Evolutionary conservation across 1,140 invertebrate species (phyloP).

Genomic region (Andrena cerasifolii): DNA sequence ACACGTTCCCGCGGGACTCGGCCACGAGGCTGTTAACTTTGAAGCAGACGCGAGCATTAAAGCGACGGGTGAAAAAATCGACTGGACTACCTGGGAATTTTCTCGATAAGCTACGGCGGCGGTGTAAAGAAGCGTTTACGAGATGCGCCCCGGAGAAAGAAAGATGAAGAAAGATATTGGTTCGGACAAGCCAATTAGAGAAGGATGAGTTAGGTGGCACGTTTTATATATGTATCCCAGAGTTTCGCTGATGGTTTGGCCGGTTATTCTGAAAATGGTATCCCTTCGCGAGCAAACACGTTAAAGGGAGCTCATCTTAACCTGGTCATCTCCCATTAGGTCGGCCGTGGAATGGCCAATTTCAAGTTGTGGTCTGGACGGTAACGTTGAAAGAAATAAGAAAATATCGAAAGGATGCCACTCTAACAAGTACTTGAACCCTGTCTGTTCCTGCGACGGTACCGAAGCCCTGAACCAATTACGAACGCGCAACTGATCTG

Average conservation of each 20-base stretch:
- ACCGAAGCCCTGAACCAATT: slow-evolving; percentile 36
- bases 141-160: slow-evolving; percentile 13
- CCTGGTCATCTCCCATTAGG: not conserved
- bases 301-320: not conserved
- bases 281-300: not conserved
- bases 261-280: slow-evolving; percentile 44
- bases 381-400: slow-evolving; percentile 45
- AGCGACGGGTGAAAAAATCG: not conserved
- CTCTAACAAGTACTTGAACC: slow-evolving; percentile 55
- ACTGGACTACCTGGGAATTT: slow-evolving; percentile 24
- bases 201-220: slow-evolving; percentile 52
- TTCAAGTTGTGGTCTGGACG: slow-evolving; percentile 21
- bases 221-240: slow-evolving; percentile 33
- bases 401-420: slow-evolving; percentile 53
- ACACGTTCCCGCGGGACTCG: not conserved
- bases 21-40: slow-evolving; percentile 3
- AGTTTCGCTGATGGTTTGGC: slow-evolving; percentile 3
- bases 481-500: slow-evolving; percentile 37
- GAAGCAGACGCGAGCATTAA: not conserved
- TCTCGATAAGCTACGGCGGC: slow-evolving; percentile 7
- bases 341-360: not conserved
- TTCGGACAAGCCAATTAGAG: slow-evolving; percentile 57
- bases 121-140: slow-evolving; percentile 39
- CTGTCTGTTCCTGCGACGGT: slow-evolving; percentile 11
- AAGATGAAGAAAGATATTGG: slow-evolving; percentile 44